A percentile compares a stretch with the other conserved stretches of the same genome.
Conservation (phyloP, 2,888 invertebrate species). For the Amorpha juglandis region DNA sequence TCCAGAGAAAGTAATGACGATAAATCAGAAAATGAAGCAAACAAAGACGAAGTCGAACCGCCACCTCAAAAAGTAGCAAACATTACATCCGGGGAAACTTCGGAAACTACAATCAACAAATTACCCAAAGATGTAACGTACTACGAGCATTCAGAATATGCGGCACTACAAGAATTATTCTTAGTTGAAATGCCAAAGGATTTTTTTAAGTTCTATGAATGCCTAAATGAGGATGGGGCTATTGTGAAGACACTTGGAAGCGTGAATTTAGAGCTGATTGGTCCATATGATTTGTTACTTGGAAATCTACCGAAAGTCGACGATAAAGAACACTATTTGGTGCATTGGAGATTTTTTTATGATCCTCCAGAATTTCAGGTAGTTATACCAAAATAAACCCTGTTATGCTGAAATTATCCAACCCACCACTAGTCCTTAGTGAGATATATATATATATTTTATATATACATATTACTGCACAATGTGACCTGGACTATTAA, state of each 20-base stretch:
- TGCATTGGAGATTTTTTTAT: constrained; percentile 95
- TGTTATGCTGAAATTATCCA: too few relatives aligned
- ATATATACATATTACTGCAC: too few relatives aligned
- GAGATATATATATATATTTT: too few relatives aligned
- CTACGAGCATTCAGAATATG: constrained; percentile 75
- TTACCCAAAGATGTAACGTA: constrained; percentile 59
- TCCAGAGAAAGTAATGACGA: constrained; percentile 37
- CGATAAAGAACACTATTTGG: constrained; percentile 86
- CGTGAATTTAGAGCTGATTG: constrained; percentile 90
- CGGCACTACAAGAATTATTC: constrained; percentile 89
- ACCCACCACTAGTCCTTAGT: too few relatives aligned
- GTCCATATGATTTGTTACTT: constrained; percentile 93
- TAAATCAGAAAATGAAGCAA: constrained; percentile 30
- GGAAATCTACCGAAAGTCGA: constrained; percentile 85
- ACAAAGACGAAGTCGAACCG: constrained; percentile 20
- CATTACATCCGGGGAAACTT: neutral
- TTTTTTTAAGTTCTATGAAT: constrained; percentile 93
- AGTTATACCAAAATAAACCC: constrained; percentile 27
- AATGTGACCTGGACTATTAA: too few relatives aligned
- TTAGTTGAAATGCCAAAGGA: constrained; percentile 94
- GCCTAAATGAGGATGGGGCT: constrained; percentile 83
- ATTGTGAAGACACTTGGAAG: constrained; percentile 86
- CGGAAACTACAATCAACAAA: neutral
- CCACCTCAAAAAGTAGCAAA: constrained; percentile 19
- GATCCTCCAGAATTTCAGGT: constrained; percentile 98